A percentile compares a stretch with the other conserved stretches of the same genome.
phyloP scores from a whole-genome alignment of 2,888 invertebrate species.

The Eurytoma adleriae region DNA sequence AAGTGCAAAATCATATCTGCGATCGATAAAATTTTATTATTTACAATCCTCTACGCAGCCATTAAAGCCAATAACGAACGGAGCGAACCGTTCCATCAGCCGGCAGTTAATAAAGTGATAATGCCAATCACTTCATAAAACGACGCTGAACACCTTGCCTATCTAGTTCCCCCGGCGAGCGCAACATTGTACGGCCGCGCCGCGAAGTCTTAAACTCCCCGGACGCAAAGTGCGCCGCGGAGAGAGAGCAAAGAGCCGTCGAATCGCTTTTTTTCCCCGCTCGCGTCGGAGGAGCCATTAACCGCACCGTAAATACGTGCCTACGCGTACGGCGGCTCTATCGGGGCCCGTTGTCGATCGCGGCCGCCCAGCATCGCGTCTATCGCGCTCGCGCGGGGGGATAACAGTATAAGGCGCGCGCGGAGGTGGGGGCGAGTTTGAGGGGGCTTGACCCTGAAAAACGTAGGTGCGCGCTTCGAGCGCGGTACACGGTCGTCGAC shows the following conservation, averaged over 20 bases:
- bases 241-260: background rate
- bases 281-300: background rate
- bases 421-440: background rate
- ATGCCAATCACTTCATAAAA: too few relatives aligned
- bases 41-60: too few relatives aligned
- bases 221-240: too few relatives aligned
- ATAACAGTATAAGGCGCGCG: background rate
- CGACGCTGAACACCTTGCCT: too few relatives aligned
- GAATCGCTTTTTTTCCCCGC: background rate
- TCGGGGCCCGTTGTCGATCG: background rate
- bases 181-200: background rate
- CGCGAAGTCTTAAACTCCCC: background rate
- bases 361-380: conserved; percentile 2
- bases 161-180: background rate
- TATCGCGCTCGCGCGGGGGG: background rate
- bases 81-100: too few relatives aligned
- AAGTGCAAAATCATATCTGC: too few relatives aligned
- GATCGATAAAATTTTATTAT: too few relatives aligned
- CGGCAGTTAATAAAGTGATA: too few relatives aligned
- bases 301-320: background rate
- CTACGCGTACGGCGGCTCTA: background rate
- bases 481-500: conserved; percentile 19
- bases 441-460: conserved; percentile 38
- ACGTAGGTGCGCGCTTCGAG: background rate
- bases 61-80: too few relatives aligned